Percentiles rank a stretch among this genome's conserved stretches.
Evolutionary conservation across 2,888 invertebrate species (phyloP).

Genomic region (Pyrgus malvae): DNA sequence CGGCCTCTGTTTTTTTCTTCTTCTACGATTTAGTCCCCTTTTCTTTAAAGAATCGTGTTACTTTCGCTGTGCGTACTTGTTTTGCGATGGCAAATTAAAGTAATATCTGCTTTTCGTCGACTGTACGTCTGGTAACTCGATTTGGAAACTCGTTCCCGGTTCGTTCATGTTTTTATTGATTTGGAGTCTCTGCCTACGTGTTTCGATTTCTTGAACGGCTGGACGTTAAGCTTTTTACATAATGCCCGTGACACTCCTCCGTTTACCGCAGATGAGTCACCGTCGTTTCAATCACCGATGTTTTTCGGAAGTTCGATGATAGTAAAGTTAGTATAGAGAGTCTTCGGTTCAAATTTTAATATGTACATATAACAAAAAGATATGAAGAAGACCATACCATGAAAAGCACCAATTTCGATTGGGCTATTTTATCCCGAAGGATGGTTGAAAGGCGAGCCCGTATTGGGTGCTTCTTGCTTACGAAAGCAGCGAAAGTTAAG

Average conservation of each 20-base stretch:
- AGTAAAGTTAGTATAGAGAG: too few species aligned
- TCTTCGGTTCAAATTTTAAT: too few species aligned
- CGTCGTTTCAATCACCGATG: background rate
- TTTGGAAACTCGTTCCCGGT: background rate
- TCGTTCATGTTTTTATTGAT: constrained; percentile 2
- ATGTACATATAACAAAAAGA: too few species aligned
- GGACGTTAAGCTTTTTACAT: background rate
- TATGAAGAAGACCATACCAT: too few species aligned
- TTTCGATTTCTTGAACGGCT: background rate
- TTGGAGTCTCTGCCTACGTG: background rate
- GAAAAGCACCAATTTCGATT: too few species aligned
- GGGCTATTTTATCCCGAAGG: too few species aligned
- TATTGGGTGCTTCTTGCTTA: too few species aligned
- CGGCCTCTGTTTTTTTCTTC: background rate
- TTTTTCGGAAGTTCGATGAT: background rate
- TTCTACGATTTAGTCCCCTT: background rate
- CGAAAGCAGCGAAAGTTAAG: too few species aligned
- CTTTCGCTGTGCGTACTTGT: background rate
- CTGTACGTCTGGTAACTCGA: background rate
- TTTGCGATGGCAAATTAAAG: background rate
- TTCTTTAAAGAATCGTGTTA: background rate
- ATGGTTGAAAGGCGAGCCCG: too few species aligned
- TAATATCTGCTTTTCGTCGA: background rate
- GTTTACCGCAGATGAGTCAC: background rate
- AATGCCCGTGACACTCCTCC: background rate